Percentiles rank a stretch among this genome's conserved stretches.
phyloP scores from a whole-genome alignment of 2,888 invertebrate species.

The Tenthredo mesomela region DNA sequence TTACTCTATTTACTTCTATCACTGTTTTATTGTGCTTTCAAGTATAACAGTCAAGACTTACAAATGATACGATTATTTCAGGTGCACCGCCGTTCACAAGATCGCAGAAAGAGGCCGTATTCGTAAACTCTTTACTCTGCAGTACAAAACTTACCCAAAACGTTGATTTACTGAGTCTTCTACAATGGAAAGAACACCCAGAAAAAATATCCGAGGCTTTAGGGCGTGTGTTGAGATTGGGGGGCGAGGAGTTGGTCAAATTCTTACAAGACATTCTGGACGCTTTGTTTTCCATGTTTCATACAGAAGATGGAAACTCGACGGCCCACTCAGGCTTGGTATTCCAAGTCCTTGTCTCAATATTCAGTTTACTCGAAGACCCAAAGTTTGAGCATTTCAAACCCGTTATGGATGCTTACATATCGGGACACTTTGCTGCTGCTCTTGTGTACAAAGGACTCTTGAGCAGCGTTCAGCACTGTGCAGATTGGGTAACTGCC shows the following conservation, averaged over 20 bases:
- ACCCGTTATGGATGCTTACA: slow-evolving; percentile 96
- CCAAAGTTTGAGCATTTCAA: slow-evolving; percentile 96
- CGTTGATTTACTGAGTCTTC: slow-evolving; percentile 91
- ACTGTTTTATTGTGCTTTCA: neutral
- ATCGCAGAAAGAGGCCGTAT: slow-evolving; percentile 91
- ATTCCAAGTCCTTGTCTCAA: slow-evolving; percentile 94
- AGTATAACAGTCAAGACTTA: neutral
- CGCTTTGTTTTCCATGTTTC: slow-evolving; percentile 95
- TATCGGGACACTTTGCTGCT: slow-evolving; percentile 96
- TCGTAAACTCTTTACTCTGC: slow-evolving; percentile 91
- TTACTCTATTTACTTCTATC: neutral
- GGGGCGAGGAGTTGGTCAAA: slow-evolving; percentile 94
- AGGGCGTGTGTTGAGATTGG: slow-evolving; percentile 89
- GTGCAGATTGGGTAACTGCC: slow-evolving; percentile 91
- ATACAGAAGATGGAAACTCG: slow-evolving; percentile 94
- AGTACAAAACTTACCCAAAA: slow-evolving; percentile 99
- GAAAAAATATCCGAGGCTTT: slow-evolving; percentile 93
- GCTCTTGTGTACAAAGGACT: slow-evolving; percentile 96
- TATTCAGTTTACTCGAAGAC: slow-evolving; percentile 94
- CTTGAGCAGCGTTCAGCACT: slow-evolving; percentile 93
- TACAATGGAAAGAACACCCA: slow-evolving; percentile 95
- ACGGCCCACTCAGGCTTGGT: slow-evolving; percentile 94
- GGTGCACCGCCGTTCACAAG: slow-evolving; percentile 82
- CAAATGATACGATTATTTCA: slow-evolving; percentile 53
- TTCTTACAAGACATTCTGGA: slow-evolving; percentile 97